phyloP scores from a whole-genome alignment of 1,140 invertebrate genomes.

The Trachelipus rathkii region DNA sequence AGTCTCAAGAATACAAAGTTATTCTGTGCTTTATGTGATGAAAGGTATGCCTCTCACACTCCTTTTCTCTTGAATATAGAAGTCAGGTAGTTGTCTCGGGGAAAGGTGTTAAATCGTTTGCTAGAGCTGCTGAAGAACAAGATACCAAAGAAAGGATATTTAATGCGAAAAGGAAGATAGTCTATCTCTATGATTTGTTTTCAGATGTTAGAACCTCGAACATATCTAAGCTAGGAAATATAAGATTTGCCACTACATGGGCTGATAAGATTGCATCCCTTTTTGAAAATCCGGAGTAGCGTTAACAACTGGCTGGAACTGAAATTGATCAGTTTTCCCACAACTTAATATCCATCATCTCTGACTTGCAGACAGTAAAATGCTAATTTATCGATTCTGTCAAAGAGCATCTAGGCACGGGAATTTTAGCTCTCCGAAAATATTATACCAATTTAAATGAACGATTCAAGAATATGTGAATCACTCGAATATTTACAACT shows the following conservation, averaged over 20 bases:
- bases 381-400: background rate
- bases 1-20: background rate
- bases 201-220: background rate
- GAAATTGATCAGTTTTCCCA: background rate
- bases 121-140: background rate
- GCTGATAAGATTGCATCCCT: background rate
- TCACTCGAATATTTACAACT: background rate
- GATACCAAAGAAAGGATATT: too few species aligned
- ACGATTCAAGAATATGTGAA: background rate
- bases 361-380: background rate
- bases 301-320: background rate
- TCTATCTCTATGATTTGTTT: background rate
- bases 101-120: background rate
- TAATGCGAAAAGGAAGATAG: background rate
- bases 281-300: background rate
- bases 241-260: background rate
- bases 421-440: background rate
- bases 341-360: background rate
- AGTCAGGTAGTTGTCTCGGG: background rate
- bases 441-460: background rate
- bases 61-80: background rate
- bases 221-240: background rate
- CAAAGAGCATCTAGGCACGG: background rate
- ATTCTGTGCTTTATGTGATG: background rate
- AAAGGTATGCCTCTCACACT: background rate